These are phyloP conservation scores for Aporrectodea caliginosa DNA, from an alignment of 1,140 invertebrate species.

Conservation along the genomic window DNA sequence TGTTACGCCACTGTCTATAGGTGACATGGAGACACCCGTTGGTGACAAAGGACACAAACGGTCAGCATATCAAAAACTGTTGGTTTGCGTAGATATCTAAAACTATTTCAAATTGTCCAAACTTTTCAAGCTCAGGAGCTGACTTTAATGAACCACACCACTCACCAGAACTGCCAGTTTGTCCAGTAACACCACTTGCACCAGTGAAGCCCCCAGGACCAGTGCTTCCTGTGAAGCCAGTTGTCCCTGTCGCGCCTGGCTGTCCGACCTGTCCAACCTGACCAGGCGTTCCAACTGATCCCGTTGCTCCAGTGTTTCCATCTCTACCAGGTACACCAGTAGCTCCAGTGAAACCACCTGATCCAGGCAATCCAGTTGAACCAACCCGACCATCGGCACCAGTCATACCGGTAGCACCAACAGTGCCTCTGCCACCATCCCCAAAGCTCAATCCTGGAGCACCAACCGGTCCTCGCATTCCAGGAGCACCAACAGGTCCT, in stretches of 20 bases:
- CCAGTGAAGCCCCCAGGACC: conserved; percentile 13
- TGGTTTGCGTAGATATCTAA: too few species aligned
- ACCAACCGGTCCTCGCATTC: background rate
- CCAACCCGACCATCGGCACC: background rate
- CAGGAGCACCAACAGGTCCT: conserved; percentile 4
- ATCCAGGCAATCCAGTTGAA: background rate
- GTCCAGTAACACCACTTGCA: background rate
- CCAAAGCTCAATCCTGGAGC: background rate
- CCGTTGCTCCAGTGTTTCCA: conserved; percentile 1
- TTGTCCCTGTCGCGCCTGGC: conserved; percentile 5
- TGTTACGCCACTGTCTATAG: too few species aligned
- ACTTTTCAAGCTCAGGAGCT: too few species aligned
- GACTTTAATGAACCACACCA: too few species aligned
- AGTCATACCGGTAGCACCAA: background rate
- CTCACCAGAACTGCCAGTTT: background rate
- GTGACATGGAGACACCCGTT: too few species aligned
- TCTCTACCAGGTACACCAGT: background rate
- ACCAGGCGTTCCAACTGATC: background rate
- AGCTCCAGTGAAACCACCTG: background rate
- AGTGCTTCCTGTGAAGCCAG: background rate
- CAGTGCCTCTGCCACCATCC: background rate
- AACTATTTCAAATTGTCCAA: too few species aligned
- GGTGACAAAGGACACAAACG: too few species aligned
- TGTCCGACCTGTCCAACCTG: background rate
- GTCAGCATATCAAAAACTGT: too few species aligned